phyloP scores from a whole-genome alignment of 2,888 invertebrate species.

The Cephus pulcher region DNA sequence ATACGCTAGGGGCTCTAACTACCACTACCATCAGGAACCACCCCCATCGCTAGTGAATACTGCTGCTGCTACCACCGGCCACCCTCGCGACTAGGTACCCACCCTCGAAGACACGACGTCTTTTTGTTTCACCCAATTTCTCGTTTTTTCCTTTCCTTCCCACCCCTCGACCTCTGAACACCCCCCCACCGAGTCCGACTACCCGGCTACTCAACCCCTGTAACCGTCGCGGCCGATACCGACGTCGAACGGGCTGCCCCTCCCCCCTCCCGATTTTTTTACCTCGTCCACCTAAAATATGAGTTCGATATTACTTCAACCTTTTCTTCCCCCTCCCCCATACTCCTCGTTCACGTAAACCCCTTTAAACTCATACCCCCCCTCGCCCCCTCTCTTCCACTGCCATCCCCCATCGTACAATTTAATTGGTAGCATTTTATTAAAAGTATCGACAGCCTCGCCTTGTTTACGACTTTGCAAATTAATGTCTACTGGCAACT shows the following conservation, averaged over 20 bases:
- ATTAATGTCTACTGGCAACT: constrained; percentile 47
- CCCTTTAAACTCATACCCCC: constrained; percentile 12
- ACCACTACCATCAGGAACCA: constrained; percentile 30
- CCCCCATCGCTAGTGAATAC: neutral
- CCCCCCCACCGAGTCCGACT: constrained; percentile 22
- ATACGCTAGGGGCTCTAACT: constrained; percentile 38
- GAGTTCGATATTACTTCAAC: constrained; percentile 24
- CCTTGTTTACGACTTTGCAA: constrained; percentile 61
- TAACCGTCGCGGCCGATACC: constrained; percentile 6
- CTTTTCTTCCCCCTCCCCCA: neutral
- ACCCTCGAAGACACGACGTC: constrained; percentile 16
- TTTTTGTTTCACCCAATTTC: constrained; percentile 41
- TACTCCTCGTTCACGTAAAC: neutral
- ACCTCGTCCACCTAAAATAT: constrained; percentile 19
- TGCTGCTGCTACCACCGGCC: neutral
- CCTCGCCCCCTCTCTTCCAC: constrained; percentile 18
- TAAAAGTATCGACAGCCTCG: constrained; percentile 64
- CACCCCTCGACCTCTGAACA: constrained; percentile 32
- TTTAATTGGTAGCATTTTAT: constrained; percentile 65
- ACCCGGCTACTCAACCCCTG: constrained; percentile 19
- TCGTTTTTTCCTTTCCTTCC: constrained; percentile 25
- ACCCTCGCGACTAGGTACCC: neutral
- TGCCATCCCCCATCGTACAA: constrained; percentile 46
- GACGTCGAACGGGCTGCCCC: constrained; percentile 19
- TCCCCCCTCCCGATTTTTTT: constrained; percentile 4